Conservation (phyloP, 2,888 invertebrate genomes). For the Drosophila maculinotata region DNA sequence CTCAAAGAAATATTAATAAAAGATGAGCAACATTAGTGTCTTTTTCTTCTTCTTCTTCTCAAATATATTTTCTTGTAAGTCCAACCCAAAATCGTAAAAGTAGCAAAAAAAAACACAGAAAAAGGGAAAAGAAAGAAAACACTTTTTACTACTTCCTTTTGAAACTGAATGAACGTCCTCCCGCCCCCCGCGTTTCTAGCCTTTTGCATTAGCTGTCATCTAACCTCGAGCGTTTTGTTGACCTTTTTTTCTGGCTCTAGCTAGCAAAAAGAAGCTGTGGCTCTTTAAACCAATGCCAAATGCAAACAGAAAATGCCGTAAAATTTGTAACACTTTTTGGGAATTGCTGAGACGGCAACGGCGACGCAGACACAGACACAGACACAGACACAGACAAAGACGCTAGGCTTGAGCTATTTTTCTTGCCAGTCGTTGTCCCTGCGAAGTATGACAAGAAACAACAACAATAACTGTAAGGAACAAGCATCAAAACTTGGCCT, state of each 20-base stretch:
- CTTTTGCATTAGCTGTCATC: constrained; percentile 52
- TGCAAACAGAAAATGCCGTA: constrained; percentile 64
- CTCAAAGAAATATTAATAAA: constrained; percentile 82
- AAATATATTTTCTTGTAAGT: constrained; percentile 30
- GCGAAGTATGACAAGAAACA: constrained; percentile 27
- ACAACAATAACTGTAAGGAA: constrained; percentile 41
- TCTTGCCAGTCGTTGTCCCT: constrained; percentile 31
- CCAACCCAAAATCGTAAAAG: constrained; percentile 75
- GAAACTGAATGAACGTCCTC: constrained; percentile 38
- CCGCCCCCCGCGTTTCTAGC: constrained; percentile 4
- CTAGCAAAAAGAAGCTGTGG: constrained; percentile 11
- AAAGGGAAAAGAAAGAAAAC: constrained; percentile 40
- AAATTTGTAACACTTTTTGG: constrained; percentile 80
- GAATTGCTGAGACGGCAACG: constrained; percentile 20
- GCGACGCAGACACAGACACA: constrained; percentile 7
- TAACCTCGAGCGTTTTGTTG: constrained; percentile 75
- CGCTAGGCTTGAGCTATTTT: constrained; percentile 38
- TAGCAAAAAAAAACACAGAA: constrained; percentile 35
- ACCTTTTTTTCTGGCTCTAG: constrained; percentile 38
- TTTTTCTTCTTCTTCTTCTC: constrained; percentile 33
- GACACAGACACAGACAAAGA: constrained; percentile 25
- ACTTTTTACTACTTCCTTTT: constrained; percentile 74
- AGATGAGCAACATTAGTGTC: constrained; percentile 82
- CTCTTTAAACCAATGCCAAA: constrained; percentile 54
- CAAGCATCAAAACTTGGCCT: constrained; percentile 69